Evolutionary conservation across 1,140 invertebrate genomes (phyloP).

Genomic region (Aphis gossypii): DNA sequence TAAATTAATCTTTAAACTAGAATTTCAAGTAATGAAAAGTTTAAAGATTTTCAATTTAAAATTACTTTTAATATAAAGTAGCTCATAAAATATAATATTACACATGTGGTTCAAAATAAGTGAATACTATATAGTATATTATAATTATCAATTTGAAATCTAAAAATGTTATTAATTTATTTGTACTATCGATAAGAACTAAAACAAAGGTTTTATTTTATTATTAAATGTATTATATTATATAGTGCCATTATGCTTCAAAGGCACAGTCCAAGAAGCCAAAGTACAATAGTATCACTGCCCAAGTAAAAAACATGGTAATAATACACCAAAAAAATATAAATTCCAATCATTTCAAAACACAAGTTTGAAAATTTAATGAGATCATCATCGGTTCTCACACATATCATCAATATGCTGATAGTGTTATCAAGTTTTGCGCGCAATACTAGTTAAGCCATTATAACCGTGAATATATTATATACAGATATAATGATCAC

Average conservation of each 20-base stretch:
- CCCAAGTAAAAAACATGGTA: not conserved
- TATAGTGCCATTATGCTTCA: slow-evolving; percentile 22
- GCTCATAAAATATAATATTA: not conserved
- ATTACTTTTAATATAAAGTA: not conserved
- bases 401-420: not conserved
- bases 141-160: not conserved
- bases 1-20: not conserved
- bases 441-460: slow-evolving; percentile 39
- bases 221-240: not conserved
- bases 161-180: not conserved
- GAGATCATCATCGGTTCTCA: slow-evolving; percentile 44
- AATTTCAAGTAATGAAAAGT: not conserved
- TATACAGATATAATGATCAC: not conserved
- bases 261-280: slow-evolving; percentile 34
- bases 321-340: slow-evolving; percentile 19
- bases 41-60: not conserved
- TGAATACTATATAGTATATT: not conserved
- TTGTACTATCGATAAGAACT: not conserved
- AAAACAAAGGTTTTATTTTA: not conserved
- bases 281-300: slow-evolving; percentile 47
- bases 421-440: slow-evolving; percentile 7
- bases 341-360: slow-evolving; percentile 16
- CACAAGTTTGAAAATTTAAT: slow-evolving; percentile 32
- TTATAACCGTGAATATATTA: not conserved
- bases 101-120: not conserved